Base-by-base conservation (phyloP, 2,888 invertebrate species). In the Melanophora roralis region DNA sequence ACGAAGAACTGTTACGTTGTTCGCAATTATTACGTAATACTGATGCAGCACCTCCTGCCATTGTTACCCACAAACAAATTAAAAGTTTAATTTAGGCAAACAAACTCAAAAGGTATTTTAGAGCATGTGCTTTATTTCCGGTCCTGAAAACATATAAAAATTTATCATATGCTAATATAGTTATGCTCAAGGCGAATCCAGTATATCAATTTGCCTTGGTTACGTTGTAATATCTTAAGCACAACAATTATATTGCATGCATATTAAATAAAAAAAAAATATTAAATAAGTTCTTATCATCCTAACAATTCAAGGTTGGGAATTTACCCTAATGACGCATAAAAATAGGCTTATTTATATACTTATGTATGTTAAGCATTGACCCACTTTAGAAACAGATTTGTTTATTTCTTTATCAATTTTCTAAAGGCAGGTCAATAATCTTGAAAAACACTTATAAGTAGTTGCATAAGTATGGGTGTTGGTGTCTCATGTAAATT, bases 21-120 rank as follows among this genome's bases (percentile, higher is more conserved):
- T 83, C 83, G 45, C 81, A 59, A 73, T 72, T 79, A 65, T 78
- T 77, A 19, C 81, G 82, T 60, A 83, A 71, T 45, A 82, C 71
- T 55, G 82, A 82, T 57, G 79, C 81, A 40, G 79, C 79, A 60
- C 83, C 84, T 49, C 84, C 84, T 11, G 84, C 84, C 84, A 84
- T 84, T 51, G 14, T 79, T 67, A 19, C n/a, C 23, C 23, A 45
- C 36, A n/a, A 59, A n/a, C 32, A 55, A 27, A 8, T n/a, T 38
- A n/a, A 32, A 36, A 11, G 47, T 16, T 21, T n/a, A 45, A 27
- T 21, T 47, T 23, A 16, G 11, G 16, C 36, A 5, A 36, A 5
- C 2, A 53, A 3, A 32, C 23, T 21, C 12, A n/a, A 40, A 19
- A 11, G 11, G n/a, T 32, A n/a, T 5, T 51, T 65, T 16, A 65